Base-by-base conservation (phyloP, 2,888 invertebrate species). In the Amphipyra tragopoginis region DNA sequence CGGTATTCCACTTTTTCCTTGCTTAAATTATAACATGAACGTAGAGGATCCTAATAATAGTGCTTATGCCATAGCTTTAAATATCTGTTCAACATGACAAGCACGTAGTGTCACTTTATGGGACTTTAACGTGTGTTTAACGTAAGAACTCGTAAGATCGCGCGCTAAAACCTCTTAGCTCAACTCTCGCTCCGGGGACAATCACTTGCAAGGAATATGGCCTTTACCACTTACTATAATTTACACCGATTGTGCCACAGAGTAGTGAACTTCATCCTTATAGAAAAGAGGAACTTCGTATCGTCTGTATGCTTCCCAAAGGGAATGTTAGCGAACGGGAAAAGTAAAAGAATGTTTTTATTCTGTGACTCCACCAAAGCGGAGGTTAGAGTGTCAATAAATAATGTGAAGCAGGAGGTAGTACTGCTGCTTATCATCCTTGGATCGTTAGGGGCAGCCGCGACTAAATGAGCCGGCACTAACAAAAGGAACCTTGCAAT, bases 181-280 rank as follows among this genome's bases (percentile, higher is more conserved):
- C 5, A 40, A 14, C 42, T 10, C n/a, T 51, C 13, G 33, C 39
- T 26, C 42, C 7, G 34, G 62, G 57, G 59, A 55, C 50, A 47
- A 39, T 65, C 57, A 62, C 42, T 61, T 44, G 51, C 58, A 14
- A 39, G 33, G 43, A 49, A 43, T 60, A 57, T 38, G 38, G 42
- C 59, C 11, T 47, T 13, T 42, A 39, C 56, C 65, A 58, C 65
- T 52, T 51, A 60, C 61, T 57, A 72, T 67, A 48, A 61, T 59
- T 59, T 59, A 36, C 59, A 48, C 45, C 52, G 59, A 55, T 61
- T 65, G 51, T 15, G 43, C 42, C 48, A 34, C 62, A 14, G 36
- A 36, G 36, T 43, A 43, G 43, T 42, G 70, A 56, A 51, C 38
- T 34, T 62, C 38, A 62, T 57, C 33, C 39, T 15, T 50, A 36